Conservation (phyloP, 2,888 invertebrate genomes). For the Tribolium freemani region DNA sequence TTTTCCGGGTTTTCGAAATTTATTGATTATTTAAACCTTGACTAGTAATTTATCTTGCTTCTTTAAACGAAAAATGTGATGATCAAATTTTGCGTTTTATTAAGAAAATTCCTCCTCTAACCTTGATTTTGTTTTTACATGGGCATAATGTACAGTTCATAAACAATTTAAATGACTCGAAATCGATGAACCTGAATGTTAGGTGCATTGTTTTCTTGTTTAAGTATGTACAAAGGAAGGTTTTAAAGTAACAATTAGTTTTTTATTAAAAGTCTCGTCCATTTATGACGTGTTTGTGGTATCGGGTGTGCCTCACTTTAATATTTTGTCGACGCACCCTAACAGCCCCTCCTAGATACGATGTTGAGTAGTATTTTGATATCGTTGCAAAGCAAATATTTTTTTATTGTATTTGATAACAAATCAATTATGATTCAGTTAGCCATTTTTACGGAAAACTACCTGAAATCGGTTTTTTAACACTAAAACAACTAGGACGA, state of each 20-base stretch:
- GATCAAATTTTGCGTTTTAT: no score
- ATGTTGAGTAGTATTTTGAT: background rate
- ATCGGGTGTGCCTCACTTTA: slow-evolving; percentile 35
- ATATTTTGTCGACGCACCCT: slow-evolving; percentile 34
- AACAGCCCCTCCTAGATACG: slow-evolving; percentile 31
- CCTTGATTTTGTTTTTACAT: background rate
- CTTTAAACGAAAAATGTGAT: no score
- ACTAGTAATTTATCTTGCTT: no score
- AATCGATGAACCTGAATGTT: background rate
- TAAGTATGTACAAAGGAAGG: background rate
- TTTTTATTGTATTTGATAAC: background rate
- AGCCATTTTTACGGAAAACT: background rate
- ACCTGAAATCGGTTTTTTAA: background rate
- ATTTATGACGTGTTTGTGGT: slow-evolving; percentile 22
- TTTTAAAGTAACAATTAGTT: background rate
- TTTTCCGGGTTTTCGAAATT: background rate
- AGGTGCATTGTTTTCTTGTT: background rate
- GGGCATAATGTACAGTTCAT: background rate
- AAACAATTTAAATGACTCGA: background rate
- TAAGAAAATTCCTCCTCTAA: background rate
- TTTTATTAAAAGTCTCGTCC: slow-evolving; percentile 7
- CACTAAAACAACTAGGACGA: background rate
- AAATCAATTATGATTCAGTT: background rate
- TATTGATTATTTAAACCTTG: no score
- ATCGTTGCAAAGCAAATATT: slow-evolving; percentile 19